Evolutionary conservation across 2,113 vertebrate species (phyloP).

Genomic region (Plotosus lineatus): DNA sequence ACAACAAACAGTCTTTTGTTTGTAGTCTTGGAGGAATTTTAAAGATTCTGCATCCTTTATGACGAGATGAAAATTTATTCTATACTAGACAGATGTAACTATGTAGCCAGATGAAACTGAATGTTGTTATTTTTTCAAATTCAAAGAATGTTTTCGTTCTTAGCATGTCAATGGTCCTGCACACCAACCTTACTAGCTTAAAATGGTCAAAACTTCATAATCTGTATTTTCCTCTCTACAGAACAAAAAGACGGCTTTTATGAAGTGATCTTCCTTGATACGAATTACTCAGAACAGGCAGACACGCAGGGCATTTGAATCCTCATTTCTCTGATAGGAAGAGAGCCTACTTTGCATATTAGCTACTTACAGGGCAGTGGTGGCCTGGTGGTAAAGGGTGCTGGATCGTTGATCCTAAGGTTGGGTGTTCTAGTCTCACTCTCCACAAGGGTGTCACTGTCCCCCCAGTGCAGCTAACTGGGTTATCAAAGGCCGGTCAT

Average conservation of each 20-base stretch:
- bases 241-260: constrained; percentile 21
- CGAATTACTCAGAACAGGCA: constrained; percentile 10
- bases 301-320: not conserved
- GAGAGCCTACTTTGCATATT: constrained; percentile 15
- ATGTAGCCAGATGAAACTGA: no score
- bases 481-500: no score
- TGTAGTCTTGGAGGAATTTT: not conserved
- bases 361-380: no score
- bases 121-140: no score
- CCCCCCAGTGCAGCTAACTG: no score
- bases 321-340: not conserved
- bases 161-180: not conserved
- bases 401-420: no score
- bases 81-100: not conserved
- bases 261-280: not conserved
- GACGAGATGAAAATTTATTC: not conserved
- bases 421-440: no score
- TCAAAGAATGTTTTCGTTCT: not conserved
- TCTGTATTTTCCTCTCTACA: constrained; percentile 4
- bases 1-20: not conserved
- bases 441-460: no score
- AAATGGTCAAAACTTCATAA: constrained; percentile 26
- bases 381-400: no score
- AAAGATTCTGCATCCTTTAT: not conserved
- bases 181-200: not conserved